Conservation (phyloP, 92 coral and sea anemone genomes). For the Zoanthus gigantus region DNA sequence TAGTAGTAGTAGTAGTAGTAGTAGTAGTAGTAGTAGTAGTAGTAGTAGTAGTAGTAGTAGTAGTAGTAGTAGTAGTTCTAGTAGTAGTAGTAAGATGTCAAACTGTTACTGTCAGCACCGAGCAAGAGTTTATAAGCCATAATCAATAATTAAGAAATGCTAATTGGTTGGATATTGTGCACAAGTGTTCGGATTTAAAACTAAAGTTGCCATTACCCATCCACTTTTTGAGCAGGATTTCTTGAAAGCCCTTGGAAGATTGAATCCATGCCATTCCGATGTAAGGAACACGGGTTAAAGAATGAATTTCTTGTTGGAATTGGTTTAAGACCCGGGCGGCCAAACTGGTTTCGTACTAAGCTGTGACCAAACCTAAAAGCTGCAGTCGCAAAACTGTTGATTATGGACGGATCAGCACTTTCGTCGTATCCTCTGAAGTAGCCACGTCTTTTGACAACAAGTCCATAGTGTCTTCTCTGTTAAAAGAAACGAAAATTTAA, state of each 20-base stretch:
- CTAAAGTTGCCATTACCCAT: not conserved
- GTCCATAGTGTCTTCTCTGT: slow-evolving; percentile 13
- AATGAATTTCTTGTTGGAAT: not conserved
- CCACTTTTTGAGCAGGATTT: slow-evolving; percentile 15
- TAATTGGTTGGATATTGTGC: too few relatives aligned
- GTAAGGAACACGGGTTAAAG: slow-evolving; percentile 16
- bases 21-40: too few relatives aligned
- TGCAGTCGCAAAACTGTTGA: slow-evolving; percentile 64
- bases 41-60: too few relatives aligned
- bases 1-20: too few relatives aligned
- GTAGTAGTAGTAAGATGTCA: too few relatives aligned
- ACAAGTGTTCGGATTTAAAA: too few relatives aligned
- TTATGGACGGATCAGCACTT: slow-evolving; percentile 43
- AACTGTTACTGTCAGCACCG: too few relatives aligned
- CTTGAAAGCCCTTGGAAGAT: slow-evolving; percentile 19
- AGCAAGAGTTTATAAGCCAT: too few relatives aligned
- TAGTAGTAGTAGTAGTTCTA: too few relatives aligned
- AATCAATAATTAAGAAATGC: too few relatives aligned
- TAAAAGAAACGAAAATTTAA: not conserved
- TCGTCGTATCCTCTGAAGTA: slow-evolving; percentile 53
- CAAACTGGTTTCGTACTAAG: slow-evolving; percentile 56
- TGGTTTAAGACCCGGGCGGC: slow-evolving; percentile 8
- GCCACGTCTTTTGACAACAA: not conserved
- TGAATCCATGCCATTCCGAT: slow-evolving; percentile 11
- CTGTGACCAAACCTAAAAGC: slow-evolving; percentile 76